Evolutionary conservation across 2,888 invertebrate species (phyloP), one percentile per base, ranked within the genome.

Genomic region (Venustoraphidia nigricollis): DNA sequence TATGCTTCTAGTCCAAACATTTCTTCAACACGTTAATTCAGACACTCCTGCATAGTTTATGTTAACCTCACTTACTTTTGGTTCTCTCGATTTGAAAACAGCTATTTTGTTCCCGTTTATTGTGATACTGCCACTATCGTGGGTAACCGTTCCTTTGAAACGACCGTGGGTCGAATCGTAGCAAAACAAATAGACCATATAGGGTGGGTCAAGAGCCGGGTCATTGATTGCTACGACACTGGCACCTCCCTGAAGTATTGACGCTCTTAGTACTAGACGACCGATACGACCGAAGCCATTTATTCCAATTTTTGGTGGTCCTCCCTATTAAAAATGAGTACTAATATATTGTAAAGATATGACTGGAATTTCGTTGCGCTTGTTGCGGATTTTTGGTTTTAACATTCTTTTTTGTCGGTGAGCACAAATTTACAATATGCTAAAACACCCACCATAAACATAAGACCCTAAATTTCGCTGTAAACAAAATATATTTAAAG

Each of bases 231-330:
- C 76, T 34, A 71, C 70, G 48, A 76, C 63, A 8, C 27, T 41
- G 51, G 69, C 69, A 53, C 71, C 72, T 59, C 73, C 73, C 41
- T 69, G 67, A 42, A 79, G 53, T 27, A 27, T 27, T 40, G 77
- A 74, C 53, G 77, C 76, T 52, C 80, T 68, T 54, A 79, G 65
- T 36, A 79, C 79, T 53, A 81, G 66, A 59, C 80, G 77, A 43
- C 81, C 81, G 63, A 81, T 81, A 58, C 81, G 75, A 54, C 81
- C 81, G 64, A 81, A 81, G 60, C 75, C 75, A 59, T 75, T 76
- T 59, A 75, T 75, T 61, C 75, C 75, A 61, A 75, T 67, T 58
- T 68, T 68, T 45, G 72, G 27, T 27, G 27, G 27, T 27, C 27
- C 27, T 27, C 27, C 27, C 27, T 27, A 27, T 27, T 27, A 27